phyloP scores from a whole-genome alignment of 2,113 vertebrate species.

The Urocynchramus pylzowi region DNA sequence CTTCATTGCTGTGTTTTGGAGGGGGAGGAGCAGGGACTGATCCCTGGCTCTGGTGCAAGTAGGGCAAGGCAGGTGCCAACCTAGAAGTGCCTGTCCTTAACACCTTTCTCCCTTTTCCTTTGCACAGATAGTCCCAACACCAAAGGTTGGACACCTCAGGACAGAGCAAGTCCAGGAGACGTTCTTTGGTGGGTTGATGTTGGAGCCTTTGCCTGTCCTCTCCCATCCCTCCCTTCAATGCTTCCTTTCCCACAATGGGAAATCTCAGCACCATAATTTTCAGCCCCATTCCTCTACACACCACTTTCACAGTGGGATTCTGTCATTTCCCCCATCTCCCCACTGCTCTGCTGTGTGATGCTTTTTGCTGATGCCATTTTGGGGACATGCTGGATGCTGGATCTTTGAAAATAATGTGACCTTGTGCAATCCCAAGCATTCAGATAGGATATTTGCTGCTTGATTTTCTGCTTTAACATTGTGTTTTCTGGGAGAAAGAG shows the following conservation, averaged over 20 bases:
- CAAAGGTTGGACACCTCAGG: background rate
- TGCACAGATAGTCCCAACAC: background rate
- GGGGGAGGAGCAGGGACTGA: background rate
- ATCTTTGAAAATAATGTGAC: background rate
- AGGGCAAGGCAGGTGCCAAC: background rate
- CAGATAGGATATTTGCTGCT: background rate
- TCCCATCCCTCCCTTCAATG: background rate
- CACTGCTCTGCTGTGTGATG: background rate
- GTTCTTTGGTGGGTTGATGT: background rate
- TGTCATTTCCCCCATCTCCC: background rate
- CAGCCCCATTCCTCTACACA: background rate
- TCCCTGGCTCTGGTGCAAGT: background rate
- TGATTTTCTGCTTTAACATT: background rate
- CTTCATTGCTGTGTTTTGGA: accelerated
- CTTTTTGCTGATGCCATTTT: background rate
- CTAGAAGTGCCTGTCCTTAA: background rate
- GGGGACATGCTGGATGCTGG: accelerated
- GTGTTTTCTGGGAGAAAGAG: background rate
- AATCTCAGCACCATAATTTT: background rate
- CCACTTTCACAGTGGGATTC: background rate
- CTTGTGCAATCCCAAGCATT: background rate
- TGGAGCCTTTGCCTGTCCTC: background rate
- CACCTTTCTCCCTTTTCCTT: background rate
- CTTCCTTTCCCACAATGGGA: background rate
- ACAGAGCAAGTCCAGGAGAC: background rate